A percentile compares a stretch with the other conserved stretches of the same genome.
These are phyloP conservation scores for Harpegnathos saltator DNA, from an alignment of 1,140 invertebrate genomes.

Conservation along the genomic window DNA sequence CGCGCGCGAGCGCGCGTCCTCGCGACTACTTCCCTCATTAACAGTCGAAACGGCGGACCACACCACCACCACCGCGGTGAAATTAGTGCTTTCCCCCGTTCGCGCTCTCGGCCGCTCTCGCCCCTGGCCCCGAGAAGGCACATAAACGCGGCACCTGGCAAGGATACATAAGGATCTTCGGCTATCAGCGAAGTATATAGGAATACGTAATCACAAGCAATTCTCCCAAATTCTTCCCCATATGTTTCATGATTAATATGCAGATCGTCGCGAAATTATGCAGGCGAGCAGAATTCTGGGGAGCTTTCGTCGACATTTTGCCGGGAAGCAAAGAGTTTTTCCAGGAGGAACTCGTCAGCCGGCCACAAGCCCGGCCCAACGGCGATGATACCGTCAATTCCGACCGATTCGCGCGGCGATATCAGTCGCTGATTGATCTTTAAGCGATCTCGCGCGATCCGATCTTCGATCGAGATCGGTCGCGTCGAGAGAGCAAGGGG, in stretches of 20 bases:
- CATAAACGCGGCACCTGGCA: background rate
- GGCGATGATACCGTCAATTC: background rate
- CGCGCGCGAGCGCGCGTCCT: too few relatives aligned
- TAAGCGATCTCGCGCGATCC: conserved; percentile 50
- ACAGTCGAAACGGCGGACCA: background rate
- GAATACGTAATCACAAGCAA: conserved; percentile 16
- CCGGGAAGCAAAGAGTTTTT: conserved; percentile 18
- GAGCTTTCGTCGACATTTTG: conserved; percentile 14
- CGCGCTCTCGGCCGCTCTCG: too few relatives aligned
- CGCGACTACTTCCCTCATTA: conserved; percentile 1
- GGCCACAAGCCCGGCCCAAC: too few relatives aligned
- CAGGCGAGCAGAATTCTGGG: background rate
- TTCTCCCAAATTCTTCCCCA: conserved; percentile 16
- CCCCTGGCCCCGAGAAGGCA: background rate
- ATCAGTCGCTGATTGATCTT: conserved; percentile 64
- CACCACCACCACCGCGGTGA: too few relatives aligned
- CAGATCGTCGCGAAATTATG: conserved; percentile 44
- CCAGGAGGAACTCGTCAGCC: background rate
- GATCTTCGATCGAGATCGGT: conserved; percentile 58
- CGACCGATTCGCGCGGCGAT: too few relatives aligned
- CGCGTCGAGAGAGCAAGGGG: conserved; percentile 13
- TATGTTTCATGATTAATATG: conserved; percentile 30
- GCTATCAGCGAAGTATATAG: conserved; percentile 30
- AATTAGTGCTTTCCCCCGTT: background rate
- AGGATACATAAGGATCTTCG: background rate